phyloP scores from a whole-genome alignment of 2,797 vertebrate genomes.

The Manis javanica region DNA sequence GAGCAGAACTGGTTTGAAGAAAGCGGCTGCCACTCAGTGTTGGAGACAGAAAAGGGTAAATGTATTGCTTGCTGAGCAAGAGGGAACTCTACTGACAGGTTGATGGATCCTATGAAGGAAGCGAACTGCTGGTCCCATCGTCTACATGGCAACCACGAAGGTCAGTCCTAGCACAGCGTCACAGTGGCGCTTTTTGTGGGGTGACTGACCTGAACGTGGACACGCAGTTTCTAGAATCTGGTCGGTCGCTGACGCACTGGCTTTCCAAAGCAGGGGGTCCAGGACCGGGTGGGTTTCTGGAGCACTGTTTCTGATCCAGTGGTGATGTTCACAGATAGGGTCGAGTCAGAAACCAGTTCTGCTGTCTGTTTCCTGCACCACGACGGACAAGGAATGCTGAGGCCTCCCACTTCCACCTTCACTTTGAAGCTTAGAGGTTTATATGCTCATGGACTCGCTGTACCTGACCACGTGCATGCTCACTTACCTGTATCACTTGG shows the following conservation, averaged over 20 bases:
- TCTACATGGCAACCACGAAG: rapidly evolving
- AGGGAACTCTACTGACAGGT: rapidly evolving
- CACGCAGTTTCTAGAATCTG: neutral
- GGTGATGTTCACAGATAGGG: rapidly evolving
- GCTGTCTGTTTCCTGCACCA: neutral
- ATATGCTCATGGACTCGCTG: too few species aligned
- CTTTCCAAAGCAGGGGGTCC: neutral
- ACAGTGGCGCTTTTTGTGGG: neutral
- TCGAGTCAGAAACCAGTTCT: neutral
- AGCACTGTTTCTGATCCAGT: rapidly evolving
- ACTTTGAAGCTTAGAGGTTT: neutral
- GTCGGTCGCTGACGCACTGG: rapidly evolving
- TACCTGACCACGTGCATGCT: rapidly evolving
- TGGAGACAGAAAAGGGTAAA: neutral
- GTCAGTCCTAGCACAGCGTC: too few species aligned
- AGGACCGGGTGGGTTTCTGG: neutral
- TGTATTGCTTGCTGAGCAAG: rapidly evolving
- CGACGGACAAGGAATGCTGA: rapidly evolving
- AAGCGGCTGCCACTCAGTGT: neutral
- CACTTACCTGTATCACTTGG: too few species aligned
- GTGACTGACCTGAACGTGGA: too few species aligned
- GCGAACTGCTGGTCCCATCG: too few species aligned
- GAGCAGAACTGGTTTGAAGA: neutral
- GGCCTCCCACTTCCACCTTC: rapidly evolving
- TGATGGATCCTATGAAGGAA: rapidly evolving